Conservation (phyloP, 2,888 invertebrate species). For the Cerastis leucographa region DNA sequence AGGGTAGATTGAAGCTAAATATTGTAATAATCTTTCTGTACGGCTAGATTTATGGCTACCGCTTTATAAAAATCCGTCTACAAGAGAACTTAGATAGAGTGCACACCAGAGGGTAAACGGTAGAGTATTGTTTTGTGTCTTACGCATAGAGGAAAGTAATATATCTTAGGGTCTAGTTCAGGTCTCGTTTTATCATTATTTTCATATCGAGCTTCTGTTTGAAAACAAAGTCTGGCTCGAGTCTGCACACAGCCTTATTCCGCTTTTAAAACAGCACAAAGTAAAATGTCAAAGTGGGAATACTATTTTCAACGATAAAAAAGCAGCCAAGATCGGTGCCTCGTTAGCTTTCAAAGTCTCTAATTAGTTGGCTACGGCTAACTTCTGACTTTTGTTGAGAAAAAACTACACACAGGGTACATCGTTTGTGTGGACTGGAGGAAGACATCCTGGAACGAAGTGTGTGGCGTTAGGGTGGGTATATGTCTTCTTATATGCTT, state of each 20-base stretch:
- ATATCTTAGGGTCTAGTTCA: too few relatives aligned
- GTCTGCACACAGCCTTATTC: background rate
- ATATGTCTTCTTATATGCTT: background rate
- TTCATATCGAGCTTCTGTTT: background rate
- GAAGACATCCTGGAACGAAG: background rate
- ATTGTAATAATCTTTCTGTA: constrained; percentile 51
- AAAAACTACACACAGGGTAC: constrained; percentile 19
- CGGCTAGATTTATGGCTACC: constrained; percentile 36
- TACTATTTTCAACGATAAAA: constrained; percentile 37
- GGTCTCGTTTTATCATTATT: background rate
- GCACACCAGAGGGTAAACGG: background rate
- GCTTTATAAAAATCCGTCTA: constrained; percentile 23
- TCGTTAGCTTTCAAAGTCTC: constrained; percentile 44
- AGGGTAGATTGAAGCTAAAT: constrained; percentile 50
- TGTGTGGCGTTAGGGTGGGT: background rate
- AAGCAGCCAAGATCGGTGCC: constrained; percentile 44
- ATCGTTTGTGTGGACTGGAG: constrained; percentile 3
- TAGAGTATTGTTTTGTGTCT: background rate
- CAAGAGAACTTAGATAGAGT: background rate
- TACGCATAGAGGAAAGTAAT: too few relatives aligned
- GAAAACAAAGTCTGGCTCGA: background rate
- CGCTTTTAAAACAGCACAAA: constrained; percentile 42
- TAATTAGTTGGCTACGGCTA: constrained; percentile 50
- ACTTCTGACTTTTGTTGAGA: constrained; percentile 25
- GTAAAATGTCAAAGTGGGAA: constrained; percentile 40